Percentiles rank a stretch among this genome's conserved stretches.
Evolutionary conservation across 2,888 invertebrate species (phyloP).

Genomic region (Tubulanus polymorphus): DNA sequence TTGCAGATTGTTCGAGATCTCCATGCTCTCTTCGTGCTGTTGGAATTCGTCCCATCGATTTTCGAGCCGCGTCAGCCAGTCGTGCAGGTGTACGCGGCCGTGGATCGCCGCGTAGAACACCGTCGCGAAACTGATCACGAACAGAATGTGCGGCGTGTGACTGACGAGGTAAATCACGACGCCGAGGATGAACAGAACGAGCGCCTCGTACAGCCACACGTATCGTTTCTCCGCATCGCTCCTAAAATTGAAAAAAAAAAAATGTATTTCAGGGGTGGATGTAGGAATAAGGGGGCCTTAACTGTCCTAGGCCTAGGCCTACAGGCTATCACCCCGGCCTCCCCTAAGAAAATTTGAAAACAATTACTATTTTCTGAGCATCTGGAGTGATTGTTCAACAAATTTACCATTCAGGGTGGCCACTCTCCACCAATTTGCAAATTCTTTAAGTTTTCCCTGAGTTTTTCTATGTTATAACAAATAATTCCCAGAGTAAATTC

Average conservation of each 20-base stretch:
- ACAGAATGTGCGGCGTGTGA: slow-evolving; percentile 37
- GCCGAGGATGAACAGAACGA: slow-evolving; percentile 25
- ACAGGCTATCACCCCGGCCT: too few species aligned
- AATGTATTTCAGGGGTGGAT: not conserved
- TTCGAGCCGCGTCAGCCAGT: slow-evolving; percentile 26
- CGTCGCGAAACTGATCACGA: slow-evolving; percentile 30
- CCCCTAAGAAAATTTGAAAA: too few species aligned
- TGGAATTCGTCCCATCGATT: slow-evolving; percentile 46
- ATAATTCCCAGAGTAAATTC: too few species aligned
- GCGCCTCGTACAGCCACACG: slow-evolving; percentile 42
- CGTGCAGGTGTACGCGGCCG: slow-evolving; percentile 28
- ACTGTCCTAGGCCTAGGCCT: too few species aligned
- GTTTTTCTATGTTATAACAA: too few species aligned
- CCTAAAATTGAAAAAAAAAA: slow-evolving; percentile 30
- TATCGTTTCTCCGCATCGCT: slow-evolving; percentile 34
- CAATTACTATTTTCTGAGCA: too few species aligned
- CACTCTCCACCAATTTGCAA: too few species aligned
- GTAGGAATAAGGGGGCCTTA: too few species aligned
- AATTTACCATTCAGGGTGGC: too few species aligned
- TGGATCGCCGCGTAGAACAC: slow-evolving; percentile 37
- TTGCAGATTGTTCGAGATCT: slow-evolving; percentile 8
- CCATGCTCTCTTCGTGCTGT: slow-evolving; percentile 43
- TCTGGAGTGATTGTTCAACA: too few species aligned
- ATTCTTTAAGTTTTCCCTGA: too few species aligned
- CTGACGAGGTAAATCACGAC: slow-evolving; percentile 33